Percentiles rank a stretch among this genome's conserved stretches.
Evolutionary conservation across 2,888 invertebrate genomes (phyloP).

Genomic region (Fragum whitleyi): DNA sequence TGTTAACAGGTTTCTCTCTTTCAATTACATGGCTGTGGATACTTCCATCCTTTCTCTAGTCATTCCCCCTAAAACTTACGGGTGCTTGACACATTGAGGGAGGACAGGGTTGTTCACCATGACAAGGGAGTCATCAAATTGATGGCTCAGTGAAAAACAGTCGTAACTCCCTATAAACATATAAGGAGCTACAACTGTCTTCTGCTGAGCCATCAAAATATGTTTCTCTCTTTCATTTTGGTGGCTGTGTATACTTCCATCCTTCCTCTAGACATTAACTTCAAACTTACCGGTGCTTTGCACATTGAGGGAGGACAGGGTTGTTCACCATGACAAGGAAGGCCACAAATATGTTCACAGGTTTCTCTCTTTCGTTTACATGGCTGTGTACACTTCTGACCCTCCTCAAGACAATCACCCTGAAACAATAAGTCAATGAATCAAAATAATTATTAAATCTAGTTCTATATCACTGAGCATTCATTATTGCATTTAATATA

Average conservation of each 20-base stretch:
- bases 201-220: no score
- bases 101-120: slow-evolving; percentile 90
- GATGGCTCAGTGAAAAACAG: no score
- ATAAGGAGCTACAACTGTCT: slow-evolving; percentile 94
- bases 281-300: slow-evolving; percentile 89
- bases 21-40: no score
- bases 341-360: slow-evolving; percentile 95
- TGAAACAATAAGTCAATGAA: slow-evolving; percentile 41
- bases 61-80: slow-evolving; percentile 87
- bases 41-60: no score
- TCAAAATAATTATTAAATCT: neutral
- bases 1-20: no score
- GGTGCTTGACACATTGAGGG: slow-evolving; percentile 90
- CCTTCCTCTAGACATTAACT: no score
- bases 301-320: slow-evolving; percentile 90
- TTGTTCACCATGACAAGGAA: slow-evolving; percentile 91
- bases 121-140: slow-evolving; percentile 94
- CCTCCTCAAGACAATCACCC: slow-evolving; percentile 86
- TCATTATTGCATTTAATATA: no score
- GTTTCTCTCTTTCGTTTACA: slow-evolving; percentile 89
- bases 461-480: no score
- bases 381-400: slow-evolving; percentile 90
- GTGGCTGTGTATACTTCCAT: no score
- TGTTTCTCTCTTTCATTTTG: no score
- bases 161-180: no score